These are phyloP conservation scores for Eilema griseolum DNA, from an alignment of 2,888 invertebrate species.

Conservation along the genomic window DNA sequence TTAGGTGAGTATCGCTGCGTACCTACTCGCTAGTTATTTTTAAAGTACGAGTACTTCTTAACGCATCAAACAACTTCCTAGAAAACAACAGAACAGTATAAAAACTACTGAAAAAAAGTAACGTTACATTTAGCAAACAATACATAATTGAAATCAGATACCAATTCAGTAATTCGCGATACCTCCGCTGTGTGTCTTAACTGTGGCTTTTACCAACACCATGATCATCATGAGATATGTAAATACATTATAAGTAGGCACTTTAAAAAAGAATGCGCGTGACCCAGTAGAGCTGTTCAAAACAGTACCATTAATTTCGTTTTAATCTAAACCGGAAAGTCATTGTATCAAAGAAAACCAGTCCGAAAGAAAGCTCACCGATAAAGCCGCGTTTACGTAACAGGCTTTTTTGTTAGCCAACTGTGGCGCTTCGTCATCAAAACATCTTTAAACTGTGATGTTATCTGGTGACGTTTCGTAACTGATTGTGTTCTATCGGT, in stretches of 20 bases:
- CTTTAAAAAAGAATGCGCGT: neutral
- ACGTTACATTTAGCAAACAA: neutral
- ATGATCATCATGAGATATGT: neutral
- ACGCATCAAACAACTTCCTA: neutral
- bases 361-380: conserved; percentile 67
- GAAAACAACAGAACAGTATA: neutral
- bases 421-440: conserved; percentile 67
- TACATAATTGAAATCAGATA: neutral
- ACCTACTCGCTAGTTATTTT: neutral
- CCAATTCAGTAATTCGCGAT: neutral
- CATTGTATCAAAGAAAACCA: conserved; percentile 44
- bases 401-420: conserved; percentile 69
- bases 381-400: conserved; percentile 73
- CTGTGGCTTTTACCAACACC: neutral
- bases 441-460: conserved; percentile 78
- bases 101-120: neutral
- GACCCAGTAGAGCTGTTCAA: neutral
- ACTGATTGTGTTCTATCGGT: conserved; percentile 67
- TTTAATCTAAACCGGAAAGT: conserved; percentile 18
- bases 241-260: neutral
- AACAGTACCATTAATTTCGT: conserved; percentile 9
- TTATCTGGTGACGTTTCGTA: conserved; percentile 77
- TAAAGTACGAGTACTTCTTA: neutral
- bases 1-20: neutral
- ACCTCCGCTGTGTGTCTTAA: neutral